Evolutionary conservation across 2,888 invertebrate species (phyloP), one percentile per base, ranked within the genome.

Genomic region (Diadromus collaris): DNA sequence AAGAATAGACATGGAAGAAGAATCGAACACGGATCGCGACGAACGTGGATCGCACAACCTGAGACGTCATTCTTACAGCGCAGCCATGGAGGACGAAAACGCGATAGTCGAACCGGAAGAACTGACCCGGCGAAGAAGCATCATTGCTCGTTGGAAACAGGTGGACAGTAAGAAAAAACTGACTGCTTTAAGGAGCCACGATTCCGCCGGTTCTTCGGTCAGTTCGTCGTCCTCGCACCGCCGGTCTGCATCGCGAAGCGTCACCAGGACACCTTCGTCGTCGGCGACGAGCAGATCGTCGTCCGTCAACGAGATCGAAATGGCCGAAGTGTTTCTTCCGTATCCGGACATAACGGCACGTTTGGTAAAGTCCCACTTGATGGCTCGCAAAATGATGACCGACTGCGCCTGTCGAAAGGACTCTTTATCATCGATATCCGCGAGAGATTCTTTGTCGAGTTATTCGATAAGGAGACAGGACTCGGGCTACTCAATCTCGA

Each of bases 41-140:
- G 77, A 71, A 72, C 41, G 51, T 71, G 83, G 75, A 13, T 46
- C 19, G 24, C 29, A 46, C 34, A 56, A 76, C 60, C 84, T 77
- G 46, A 87, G 88, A 58, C 85, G 89, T 54, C 79, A 86, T 75
- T 89, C 88, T 34, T 89, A 89, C 77, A 84, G 78, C 76, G 85
- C 81, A 13, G 88, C 88, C 34, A 83, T 88, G 80, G 79, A 79
- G 63, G 84, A 85, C 46, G 83, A 83, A 70, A 82, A 84, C 24
- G 65, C 73, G 56, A 68, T 77, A n/a, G 83, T 82, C 34, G 85
- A 85, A 69, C 46, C 76, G 5, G 72, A 63, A 13, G 85, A 84
- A 58, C 58, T 72, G 29, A 60, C 71, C 16, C 81, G 81, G 46
- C 76, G 81, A 41, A 75, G 61, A 38, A 80, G 82, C 74, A 67